These are phyloP conservation scores for Sebastes miniatus DNA, from an alignment of 2,797 vertebrate genomes.

Conservation along the genomic window DNA sequence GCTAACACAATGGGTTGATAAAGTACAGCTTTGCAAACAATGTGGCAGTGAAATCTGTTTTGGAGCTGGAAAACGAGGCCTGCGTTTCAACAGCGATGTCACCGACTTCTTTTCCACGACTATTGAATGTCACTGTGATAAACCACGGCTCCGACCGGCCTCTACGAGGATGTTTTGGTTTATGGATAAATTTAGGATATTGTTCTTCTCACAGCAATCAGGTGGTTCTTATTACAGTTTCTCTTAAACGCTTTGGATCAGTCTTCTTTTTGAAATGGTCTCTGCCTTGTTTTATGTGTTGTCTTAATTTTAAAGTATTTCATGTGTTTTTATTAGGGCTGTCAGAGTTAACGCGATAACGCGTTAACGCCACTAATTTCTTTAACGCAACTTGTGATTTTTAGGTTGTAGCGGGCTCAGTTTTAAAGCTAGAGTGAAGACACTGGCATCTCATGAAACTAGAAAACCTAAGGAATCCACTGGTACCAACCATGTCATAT, in stretches of 20 bases:
- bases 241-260: too few relatives aligned
- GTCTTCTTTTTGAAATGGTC: too few relatives aligned
- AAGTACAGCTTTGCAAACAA: constrained; percentile 35
- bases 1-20: constrained; percentile 25
- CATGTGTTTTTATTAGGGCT: not conserved
- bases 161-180: constrained; percentile 43
- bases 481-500: too few relatives aligned
- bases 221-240: constrained; percentile 12
- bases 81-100: constrained; percentile 33
- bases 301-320: not conserved
- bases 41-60: constrained; percentile 25
- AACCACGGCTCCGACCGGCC: not conserved
- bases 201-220: constrained; percentile 36
- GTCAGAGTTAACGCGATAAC: too few relatives aligned
- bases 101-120: constrained; percentile 3
- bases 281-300: not conserved
- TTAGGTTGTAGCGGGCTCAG: too few relatives aligned
- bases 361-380: too few relatives aligned
- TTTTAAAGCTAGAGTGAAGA: too few relatives aligned
- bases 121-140: constrained; percentile 13
- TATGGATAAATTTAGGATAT: constrained; percentile 35
- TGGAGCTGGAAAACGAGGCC: constrained; percentile 16
- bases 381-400: too few relatives aligned
- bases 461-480: too few relatives aligned
- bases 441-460: too few relatives aligned